Evolutionary conservation across 2,113 vertebrate genomes (phyloP), one percentile per base, ranked within the genome.

Genomic region (Parus major): DNA sequence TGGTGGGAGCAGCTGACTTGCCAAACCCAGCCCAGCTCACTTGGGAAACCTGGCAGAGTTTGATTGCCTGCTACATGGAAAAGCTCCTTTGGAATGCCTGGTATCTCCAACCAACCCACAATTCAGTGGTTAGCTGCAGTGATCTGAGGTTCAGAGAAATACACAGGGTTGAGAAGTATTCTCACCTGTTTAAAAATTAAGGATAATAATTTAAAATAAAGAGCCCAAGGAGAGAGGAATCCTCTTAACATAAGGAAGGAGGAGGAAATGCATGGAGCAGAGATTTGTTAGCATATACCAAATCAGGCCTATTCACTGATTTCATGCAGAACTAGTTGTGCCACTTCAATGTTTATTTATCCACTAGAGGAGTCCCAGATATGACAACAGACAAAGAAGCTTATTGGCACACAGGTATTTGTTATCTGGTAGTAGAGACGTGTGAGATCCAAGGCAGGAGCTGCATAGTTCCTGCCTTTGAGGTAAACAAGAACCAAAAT

Each of bases 301-400:
- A 44, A 75, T 63, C 77, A 90, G 29, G 44, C 33, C 42, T 81
- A 23, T 88, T 93, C 80, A 75, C 25, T 0, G 7, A 39, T 36
- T 93, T 86, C 2, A 2, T 28, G 92, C 72, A 91, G 91, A 94
- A 94, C 91, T 49, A 42, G 94, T 94, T 79, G 65, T 89, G 73
- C 95, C 31, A 82, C 92, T 94, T 92, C 17, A 66, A 31, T 84
- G 80, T 92, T 92, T 95, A 29, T 92, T 92, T 90, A 91, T 72
- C 75, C 19, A 22, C 65, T 59, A 2, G 19, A 47, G 57, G 59
- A 95, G 47, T 55, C 52, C 39, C 27, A 73, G 72, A 60, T 57
- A 53, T n/a, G 36, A 70, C 91, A 91, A 68, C 59, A 93, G 92
- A 10, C 35, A 9, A 13, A 47, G 92, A 57, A 86, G 36, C 15